Evolutionary conservation across 1,140 invertebrate genomes (phyloP).

Genomic region (Hermatobates lingyangjiaoensis): DNA sequence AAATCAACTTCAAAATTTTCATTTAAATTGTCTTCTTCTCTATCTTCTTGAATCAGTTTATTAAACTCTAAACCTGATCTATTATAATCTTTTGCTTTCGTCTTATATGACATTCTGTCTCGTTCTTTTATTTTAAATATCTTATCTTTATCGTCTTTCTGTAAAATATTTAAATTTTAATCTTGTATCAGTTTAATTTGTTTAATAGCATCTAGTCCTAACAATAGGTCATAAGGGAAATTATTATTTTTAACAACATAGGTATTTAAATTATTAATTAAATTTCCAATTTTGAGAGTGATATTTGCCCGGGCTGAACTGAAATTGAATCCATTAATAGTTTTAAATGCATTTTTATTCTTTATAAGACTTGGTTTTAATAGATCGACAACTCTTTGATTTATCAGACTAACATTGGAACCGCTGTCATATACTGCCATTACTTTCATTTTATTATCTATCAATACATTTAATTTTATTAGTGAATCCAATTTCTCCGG

Average conservation of each 20-base stretch:
- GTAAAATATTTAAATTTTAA: slow-evolving; percentile 13
- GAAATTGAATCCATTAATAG: slow-evolving; percentile 1
- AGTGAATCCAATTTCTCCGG: slow-evolving; percentile 3
- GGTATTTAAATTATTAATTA: slow-evolving; percentile 10
- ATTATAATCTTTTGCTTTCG: neutral
- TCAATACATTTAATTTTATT: slow-evolving; percentile 1
- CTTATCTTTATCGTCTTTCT: slow-evolving; percentile 17
- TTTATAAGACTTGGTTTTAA: slow-evolving; percentile 1
- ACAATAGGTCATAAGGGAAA: slow-evolving; percentile 13
- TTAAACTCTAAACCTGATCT: neutral
- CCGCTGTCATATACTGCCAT: slow-evolving; percentile 3
- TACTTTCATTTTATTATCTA: slow-evolving; percentile 1
- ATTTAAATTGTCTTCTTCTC: slow-evolving; percentile 15
- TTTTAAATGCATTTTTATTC: slow-evolving; percentile 1
- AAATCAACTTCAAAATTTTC: slow-evolving; percentile 1
- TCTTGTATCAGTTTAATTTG: slow-evolving; percentile 14
- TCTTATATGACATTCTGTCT: neutral
- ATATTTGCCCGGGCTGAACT: slow-evolving; percentile 12
- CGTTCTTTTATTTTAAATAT: neutral
- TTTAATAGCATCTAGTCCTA: slow-evolving; percentile 15
- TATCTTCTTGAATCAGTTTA: slow-evolving; percentile 14
- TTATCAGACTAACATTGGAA: slow-evolving; percentile 5
- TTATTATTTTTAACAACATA: slow-evolving; percentile 13
- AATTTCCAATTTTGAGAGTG: slow-evolving; percentile 17
- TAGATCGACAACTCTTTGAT: neutral